phyloP scores from a whole-genome alignment of 2,888 invertebrate species.

The Drosophila infuscata region DNA sequence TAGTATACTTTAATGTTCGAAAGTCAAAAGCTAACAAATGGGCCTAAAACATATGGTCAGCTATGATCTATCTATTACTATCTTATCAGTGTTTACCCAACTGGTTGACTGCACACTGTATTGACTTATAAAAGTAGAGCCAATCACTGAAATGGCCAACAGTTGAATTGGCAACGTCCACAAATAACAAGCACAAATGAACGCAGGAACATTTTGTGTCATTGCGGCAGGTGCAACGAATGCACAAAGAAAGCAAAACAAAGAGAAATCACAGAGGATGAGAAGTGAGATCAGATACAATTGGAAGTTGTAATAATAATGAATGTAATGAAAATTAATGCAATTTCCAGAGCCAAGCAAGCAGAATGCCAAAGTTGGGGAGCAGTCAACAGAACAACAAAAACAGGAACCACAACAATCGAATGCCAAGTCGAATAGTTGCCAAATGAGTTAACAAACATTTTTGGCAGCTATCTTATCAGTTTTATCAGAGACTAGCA shows the following conservation, averaged over 20 bases:
- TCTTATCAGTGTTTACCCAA: slow-evolving; percentile 34
- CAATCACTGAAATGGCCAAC: slow-evolving; percentile 26
- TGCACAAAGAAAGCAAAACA: slow-evolving; percentile 27
- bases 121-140: slow-evolving; percentile 57
- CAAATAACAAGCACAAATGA: slow-evolving; percentile 46
- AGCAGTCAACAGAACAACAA: slow-evolving; percentile 9
- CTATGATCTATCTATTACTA: slow-evolving; percentile 34
- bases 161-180: slow-evolving; percentile 28
- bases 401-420: slow-evolving; percentile 8
- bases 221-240: slow-evolving; percentile 53
- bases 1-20: neutral
- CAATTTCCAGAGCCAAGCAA: slow-evolving; percentile 25
- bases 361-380: slow-evolving; percentile 9
- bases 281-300: slow-evolving; percentile 18
- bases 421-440: slow-evolving; percentile 56
- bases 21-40: neutral
- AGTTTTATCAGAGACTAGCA: slow-evolving; percentile 13
- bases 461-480: slow-evolving; percentile 61
- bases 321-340: slow-evolving; percentile 9
- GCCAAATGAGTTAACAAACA: slow-evolving; percentile 60
- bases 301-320: neutral
- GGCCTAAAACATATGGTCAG: slow-evolving; percentile 5
- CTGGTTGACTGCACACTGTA: neutral
- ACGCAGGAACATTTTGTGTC: slow-evolving; percentile 61
- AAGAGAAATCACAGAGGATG: neutral